Evolutionary conservation across 2,888 invertebrate genomes (phyloP).

Genomic region (Cotesia congregata): DNA sequence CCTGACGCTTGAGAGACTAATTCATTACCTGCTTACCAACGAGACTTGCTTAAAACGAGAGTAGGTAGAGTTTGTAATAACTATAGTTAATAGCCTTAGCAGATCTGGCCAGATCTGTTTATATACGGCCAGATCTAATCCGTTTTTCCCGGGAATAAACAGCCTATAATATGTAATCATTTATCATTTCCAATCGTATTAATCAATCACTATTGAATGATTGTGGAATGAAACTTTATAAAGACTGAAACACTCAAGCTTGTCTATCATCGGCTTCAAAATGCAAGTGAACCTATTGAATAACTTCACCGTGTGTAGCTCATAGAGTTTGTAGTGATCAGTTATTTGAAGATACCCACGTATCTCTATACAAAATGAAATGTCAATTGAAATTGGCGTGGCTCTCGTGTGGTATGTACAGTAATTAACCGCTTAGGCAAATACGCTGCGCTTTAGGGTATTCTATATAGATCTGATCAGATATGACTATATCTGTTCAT

Average conservation of each 20-base stretch:
- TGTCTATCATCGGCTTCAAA: neutral
- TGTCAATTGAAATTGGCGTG: constrained; percentile 34
- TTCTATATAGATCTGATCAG: too few species aligned
- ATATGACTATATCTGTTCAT: too few species aligned
- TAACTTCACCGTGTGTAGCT: neutral
- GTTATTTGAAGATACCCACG: constrained; percentile 23
- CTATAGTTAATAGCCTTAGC: too few species aligned
- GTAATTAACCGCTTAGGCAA: constrained; percentile 61
- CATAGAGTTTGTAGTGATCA: neutral
- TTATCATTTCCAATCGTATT: neutral
- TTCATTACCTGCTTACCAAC: too few species aligned
- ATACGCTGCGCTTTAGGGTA: constrained; percentile 52
- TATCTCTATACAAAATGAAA: constrained; percentile 23
- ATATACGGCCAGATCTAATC: too few species aligned
- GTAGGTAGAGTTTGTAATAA: too few species aligned
- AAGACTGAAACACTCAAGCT: neutral
- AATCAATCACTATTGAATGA: neutral
- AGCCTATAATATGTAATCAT: neutral
- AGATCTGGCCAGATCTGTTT: too few species aligned
- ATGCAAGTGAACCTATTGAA: neutral
- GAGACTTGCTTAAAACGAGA: too few species aligned
- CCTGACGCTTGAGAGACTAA: too few species aligned
- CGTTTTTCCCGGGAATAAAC: too few species aligned
- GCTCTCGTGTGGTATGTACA: constrained; percentile 41
- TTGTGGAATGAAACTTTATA: neutral